Percentiles rank a stretch among this genome's conserved stretches.
These are phyloP conservation scores for Rhea pennata DNA, from an alignment of 2,113 vertebrate genomes.

Conservation along the genomic window DNA sequence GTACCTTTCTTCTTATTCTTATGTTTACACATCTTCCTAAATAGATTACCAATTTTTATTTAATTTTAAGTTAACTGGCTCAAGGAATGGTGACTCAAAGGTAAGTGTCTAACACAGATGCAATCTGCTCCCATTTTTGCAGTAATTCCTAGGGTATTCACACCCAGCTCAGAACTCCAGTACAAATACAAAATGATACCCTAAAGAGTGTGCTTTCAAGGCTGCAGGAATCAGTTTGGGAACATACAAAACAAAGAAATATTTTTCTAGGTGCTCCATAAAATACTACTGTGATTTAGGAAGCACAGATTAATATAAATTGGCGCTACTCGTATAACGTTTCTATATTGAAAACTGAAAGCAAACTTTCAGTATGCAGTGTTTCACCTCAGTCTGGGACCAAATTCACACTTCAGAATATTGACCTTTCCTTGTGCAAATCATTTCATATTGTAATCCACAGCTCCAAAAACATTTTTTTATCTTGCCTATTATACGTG, in stretches of 20 bases:
- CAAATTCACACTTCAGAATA: background rate
- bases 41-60: background rate
- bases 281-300: background rate
- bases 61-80: background rate
- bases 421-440: background rate
- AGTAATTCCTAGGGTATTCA: background rate
- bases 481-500: background rate
- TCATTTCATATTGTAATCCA: background rate
- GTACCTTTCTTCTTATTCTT: background rate
- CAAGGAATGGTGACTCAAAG: background rate
- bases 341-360: background rate
- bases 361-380: background rate
- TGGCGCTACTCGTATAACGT: background rate
- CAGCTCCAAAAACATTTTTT: background rate
- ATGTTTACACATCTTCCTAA: background rate
- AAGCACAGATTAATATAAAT: background rate
- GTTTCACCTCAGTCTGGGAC: background rate
- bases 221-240: background rate
- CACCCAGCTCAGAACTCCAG: background rate
- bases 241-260: background rate
- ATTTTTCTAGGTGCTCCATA: background rate
- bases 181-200: background rate
- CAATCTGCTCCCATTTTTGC: background rate
- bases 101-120: background rate
- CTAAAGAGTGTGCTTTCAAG: background rate